phyloP scores from a whole-genome alignment of 2,888 invertebrate genomes.

The Macaria notata region DNA sequence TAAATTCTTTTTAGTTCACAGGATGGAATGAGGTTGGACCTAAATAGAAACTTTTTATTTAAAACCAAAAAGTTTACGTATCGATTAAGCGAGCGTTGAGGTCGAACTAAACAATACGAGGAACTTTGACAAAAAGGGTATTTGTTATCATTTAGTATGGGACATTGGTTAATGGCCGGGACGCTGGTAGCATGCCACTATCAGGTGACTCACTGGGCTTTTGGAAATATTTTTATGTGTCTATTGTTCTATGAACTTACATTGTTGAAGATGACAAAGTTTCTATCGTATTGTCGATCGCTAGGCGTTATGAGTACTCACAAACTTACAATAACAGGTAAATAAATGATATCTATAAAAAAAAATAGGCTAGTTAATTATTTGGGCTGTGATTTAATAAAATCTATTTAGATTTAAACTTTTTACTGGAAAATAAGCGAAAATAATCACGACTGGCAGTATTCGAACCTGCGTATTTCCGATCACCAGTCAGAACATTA shows the following conservation, averaged over 20 bases:
- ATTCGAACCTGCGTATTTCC: no score
- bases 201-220: constrained; percentile 58
- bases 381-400: no score
- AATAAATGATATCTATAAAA: no score
- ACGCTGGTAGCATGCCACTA: constrained; percentile 73
- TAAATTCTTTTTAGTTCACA: background rate
- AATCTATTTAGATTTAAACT: no score
- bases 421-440: no score
- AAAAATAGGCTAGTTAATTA: no score
- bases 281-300: no score
- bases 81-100: constrained; percentile 54
- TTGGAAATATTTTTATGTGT: constrained; percentile 40
- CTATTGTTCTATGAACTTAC: constrained; percentile 29
- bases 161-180: constrained; percentile 65
- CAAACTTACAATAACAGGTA: no score
- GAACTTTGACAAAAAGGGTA: constrained; percentile 58
- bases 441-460: no score
- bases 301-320: no score
- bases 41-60: constrained; percentile 1
- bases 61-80: constrained; percentile 44
- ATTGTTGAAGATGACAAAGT: background rate
- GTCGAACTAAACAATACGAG: constrained; percentile 69
- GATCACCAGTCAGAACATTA: no score
- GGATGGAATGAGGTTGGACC: background rate
- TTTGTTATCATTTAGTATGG: constrained; percentile 77